A percentile compares a stretch with the other conserved stretches of the same genome.
These are phyloP conservation scores for Falco berigora DNA, from an alignment of 2,797 vertebrate genomes.

Conservation along the genomic window DNA sequence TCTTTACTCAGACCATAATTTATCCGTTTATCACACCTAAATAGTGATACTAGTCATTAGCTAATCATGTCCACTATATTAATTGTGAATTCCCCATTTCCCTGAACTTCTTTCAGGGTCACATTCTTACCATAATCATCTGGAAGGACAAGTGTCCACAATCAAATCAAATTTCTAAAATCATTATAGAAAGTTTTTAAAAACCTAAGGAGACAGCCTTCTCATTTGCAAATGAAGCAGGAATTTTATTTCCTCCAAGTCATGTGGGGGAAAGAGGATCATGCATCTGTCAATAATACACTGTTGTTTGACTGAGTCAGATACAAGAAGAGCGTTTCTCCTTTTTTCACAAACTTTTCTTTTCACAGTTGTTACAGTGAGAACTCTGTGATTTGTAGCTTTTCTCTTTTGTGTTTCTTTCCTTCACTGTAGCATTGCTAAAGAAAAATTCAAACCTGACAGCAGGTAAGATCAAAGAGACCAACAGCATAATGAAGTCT, in stretches of 20 bases:
- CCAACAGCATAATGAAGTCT: not conserved
- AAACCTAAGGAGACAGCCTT: not conserved
- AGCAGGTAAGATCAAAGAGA: not conserved
- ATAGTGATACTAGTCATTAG: not conserved
- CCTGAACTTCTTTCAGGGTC: not conserved
- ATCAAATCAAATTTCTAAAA: not conserved
- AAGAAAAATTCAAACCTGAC: not conserved
- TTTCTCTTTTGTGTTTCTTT: not conserved
- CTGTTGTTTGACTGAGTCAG: not conserved
- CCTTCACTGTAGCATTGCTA: not conserved
- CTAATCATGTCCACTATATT: not conserved
- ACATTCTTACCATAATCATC: not conserved
- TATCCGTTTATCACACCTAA: not conserved
- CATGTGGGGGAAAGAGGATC: not conserved
- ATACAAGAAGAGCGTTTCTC: not conserved
- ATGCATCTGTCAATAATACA: not conserved
- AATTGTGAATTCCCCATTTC: not conserved
- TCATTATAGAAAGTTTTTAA: not conserved
- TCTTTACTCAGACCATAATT: not conserved
- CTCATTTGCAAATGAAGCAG: not conserved
- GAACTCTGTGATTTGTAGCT: not conserved
- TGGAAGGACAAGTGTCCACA: not conserved
- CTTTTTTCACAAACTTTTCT: not conserved
- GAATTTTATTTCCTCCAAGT: not conserved
- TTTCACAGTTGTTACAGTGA: not conserved